Evolutionary conservation across 2,797 vertebrate genomes (phyloP).

Genomic region (Pangasius krempfi): DNA sequence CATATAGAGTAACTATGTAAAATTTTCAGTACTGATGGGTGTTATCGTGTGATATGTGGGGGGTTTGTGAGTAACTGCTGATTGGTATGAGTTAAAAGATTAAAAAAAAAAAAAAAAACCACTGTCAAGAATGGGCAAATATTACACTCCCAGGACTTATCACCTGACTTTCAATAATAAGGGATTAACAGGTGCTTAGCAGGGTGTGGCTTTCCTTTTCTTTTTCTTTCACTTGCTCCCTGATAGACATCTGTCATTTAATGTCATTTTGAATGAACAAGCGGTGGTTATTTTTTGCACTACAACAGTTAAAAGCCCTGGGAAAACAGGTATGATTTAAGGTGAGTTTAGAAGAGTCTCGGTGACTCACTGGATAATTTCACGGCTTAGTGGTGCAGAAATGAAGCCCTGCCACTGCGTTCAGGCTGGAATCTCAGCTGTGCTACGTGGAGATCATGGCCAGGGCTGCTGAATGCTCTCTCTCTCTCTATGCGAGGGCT

Average conservation of each 20-base stretch:
- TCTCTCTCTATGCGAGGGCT: not conserved
- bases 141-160: not conserved
- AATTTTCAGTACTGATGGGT: not conserved
- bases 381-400: conserved; percentile 29
- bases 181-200: not conserved
- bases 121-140: not conserved
- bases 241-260: not conserved
- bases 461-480: not conserved
- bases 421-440: not conserved
- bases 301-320: not conserved
- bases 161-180: not conserved
- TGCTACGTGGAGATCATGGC: conserved; percentile 26
- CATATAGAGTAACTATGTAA: not conserved
- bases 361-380: conserved; percentile 32
- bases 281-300: not conserved
- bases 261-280: not conserved
- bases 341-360: conserved; percentile 1
- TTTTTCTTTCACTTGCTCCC: not conserved
- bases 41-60: not conserved
- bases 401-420: not conserved
- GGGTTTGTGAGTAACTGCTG: not conserved
- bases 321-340: conserved; percentile 19
- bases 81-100: not conserved
- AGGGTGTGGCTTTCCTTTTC: not conserved
- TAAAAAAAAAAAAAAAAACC: not conserved